Evolutionary conservation across 2,888 invertebrate species (phyloP).

Genomic region (Argynnis bischoffii): DNA sequence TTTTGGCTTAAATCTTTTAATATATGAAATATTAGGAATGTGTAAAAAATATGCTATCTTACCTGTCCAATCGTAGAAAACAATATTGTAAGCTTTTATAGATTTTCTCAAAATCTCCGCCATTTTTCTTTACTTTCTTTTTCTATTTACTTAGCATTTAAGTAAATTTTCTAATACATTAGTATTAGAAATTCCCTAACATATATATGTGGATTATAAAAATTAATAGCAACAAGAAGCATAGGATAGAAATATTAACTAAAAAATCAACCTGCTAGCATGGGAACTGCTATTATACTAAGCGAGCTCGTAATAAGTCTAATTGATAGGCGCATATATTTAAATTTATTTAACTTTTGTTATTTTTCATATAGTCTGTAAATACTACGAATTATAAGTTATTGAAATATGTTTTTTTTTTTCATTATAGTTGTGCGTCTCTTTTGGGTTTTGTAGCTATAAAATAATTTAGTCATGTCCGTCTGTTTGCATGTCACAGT

Average conservation of each 20-base stretch:
- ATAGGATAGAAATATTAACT: not conserved
- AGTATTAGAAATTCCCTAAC: not conserved
- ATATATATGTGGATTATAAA: not conserved
- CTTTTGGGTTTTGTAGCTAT: too few species aligned
- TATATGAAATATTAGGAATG: too few species aligned
- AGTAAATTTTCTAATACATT: too few species aligned
- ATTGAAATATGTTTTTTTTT: too few species aligned
- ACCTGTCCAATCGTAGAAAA: conserved; percentile 69
- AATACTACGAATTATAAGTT: not conserved
- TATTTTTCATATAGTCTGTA: not conserved
- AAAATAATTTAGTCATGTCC: too few species aligned
- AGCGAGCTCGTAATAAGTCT: not conserved
- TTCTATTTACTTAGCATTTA: not conserved
- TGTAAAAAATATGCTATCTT: conserved; percentile 28
- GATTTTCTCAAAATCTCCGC: conserved; percentile 57
- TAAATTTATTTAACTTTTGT: conserved; percentile 4
- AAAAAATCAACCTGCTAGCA: not conserved
- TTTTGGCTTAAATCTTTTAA: not conserved
- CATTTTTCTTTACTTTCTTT: conserved; percentile 49
- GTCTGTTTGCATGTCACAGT: too few species aligned
- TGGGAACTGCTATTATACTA: not conserved
- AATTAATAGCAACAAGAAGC: not conserved
- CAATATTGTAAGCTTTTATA: conserved; percentile 54
- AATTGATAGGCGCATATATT: conserved; percentile 4
- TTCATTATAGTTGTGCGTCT: too few species aligned